A percentile compares a stretch with the other conserved stretches of the same genome.
phyloP scores from a whole-genome alignment of 1,140 invertebrate genomes.

The Pogonus chalceus region DNA sequence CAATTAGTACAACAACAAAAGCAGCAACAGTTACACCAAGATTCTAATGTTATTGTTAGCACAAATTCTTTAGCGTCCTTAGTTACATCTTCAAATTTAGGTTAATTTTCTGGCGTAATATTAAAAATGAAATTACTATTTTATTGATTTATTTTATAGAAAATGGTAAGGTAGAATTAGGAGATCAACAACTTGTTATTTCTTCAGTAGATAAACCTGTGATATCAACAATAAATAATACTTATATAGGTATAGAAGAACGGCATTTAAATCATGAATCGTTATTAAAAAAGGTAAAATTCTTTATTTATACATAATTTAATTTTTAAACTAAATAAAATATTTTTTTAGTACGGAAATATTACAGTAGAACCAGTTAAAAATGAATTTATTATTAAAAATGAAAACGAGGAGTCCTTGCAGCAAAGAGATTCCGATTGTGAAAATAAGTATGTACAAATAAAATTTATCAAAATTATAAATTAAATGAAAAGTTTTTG shows the following conservation, averaged over 20 bases:
- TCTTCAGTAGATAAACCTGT: not conserved
- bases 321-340: not conserved
- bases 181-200: constrained; percentile 27
- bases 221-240: not conserved
- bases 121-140: not conserved
- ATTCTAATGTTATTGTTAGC: constrained; percentile 19
- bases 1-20: constrained; percentile 42
- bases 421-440: constrained; percentile 24
- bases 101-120: not conserved
- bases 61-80: constrained; percentile 15
- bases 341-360: not conserved
- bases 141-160: constrained; percentile 12
- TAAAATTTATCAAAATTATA: not conserved
- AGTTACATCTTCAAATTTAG: constrained; percentile 8
- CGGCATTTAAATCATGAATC: not conserved
- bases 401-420: constrained; percentile 24
- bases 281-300: not conserved
- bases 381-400: constrained; percentile 15
- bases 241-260: not conserved
- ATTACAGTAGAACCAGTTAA: not conserved
- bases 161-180: constrained; percentile 21
- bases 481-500: not conserved
- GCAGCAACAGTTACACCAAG: constrained; percentile 33
- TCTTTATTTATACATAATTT: not conserved
- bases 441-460: constrained; percentile 14